Evolutionary conservation across 2,797 vertebrate genomes (phyloP).

Genomic region (Phrynocephalus guinanensis): DNA sequence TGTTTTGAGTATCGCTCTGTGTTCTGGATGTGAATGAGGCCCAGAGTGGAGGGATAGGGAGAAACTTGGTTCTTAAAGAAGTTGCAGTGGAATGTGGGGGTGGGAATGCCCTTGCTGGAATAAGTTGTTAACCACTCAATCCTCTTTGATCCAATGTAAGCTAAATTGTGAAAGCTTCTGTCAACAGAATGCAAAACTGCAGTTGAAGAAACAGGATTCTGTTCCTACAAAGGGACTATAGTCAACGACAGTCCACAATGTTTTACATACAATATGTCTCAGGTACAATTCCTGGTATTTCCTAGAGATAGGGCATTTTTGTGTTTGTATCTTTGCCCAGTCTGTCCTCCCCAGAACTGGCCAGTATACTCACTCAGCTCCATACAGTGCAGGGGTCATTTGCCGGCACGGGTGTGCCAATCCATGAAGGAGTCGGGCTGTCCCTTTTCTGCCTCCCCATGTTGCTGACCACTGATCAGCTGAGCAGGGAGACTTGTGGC

Average conservation of each 20-base stretch:
- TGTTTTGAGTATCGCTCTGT: neutral
- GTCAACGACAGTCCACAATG: neutral
- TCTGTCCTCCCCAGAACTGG: too few species aligned
- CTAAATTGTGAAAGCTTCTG: neutral
- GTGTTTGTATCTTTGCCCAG: too few species aligned
- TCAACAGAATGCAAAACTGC: neutral
- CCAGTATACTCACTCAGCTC: too few species aligned
- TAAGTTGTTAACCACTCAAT: neutral
- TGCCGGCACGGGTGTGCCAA: too few species aligned
- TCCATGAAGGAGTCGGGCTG: too few species aligned
- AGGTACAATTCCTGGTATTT: neutral
- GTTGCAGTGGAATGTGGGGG: neutral
- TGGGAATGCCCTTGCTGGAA: neutral
- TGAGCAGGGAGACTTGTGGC: too few species aligned
- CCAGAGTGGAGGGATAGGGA: neutral
- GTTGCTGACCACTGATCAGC: too few species aligned
- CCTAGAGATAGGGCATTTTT: too few species aligned
- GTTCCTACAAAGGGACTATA: neutral
- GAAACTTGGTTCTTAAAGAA: neutral
- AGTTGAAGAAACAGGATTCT: neutral
- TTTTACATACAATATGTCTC: neutral
- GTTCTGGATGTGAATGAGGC: neutral
- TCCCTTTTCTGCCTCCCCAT: too few species aligned
- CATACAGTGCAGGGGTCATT: too few species aligned
- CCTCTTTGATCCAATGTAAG: neutral